Conservation (phyloP, 2,797 vertebrate species). For the Allobates femoralis region DNA sequence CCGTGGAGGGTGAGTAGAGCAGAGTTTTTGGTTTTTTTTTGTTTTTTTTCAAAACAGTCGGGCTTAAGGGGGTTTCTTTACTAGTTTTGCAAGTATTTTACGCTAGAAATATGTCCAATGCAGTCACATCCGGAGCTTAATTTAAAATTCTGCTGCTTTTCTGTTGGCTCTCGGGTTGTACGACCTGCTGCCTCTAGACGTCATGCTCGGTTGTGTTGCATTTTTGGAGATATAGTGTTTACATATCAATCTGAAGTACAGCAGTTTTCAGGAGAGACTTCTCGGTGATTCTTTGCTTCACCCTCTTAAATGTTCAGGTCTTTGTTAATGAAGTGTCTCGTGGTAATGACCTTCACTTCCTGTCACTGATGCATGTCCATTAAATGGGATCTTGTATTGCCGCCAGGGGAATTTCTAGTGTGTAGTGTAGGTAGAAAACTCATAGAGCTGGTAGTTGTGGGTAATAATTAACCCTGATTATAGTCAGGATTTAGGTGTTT, state of each 20-base stretch:
- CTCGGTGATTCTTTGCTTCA: neutral
- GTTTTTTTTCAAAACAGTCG: no score
- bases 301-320: neutral
- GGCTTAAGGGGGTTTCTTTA: no score
- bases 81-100: no score
- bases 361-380: neutral
- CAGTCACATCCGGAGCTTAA: neutral
- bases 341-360: neutral
- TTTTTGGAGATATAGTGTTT: neutral
- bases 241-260: neutral
- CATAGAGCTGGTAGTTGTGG: no score
- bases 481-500: neutral
- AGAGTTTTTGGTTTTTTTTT: no score
- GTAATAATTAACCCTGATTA: constrained; percentile 4
- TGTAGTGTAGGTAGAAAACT: neutral
- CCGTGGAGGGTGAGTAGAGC: no score
- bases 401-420: neutral
- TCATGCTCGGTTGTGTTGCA: neutral
- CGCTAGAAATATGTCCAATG: no score
- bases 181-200: neutral
- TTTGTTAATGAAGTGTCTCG: neutral
- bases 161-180: neutral
- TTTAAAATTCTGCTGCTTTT: neutral
- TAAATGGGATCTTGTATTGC: neutral
- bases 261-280: neutral